Conservation (phyloP, 2,113 vertebrate genomes). For the Lampris megalopsis region DNA sequence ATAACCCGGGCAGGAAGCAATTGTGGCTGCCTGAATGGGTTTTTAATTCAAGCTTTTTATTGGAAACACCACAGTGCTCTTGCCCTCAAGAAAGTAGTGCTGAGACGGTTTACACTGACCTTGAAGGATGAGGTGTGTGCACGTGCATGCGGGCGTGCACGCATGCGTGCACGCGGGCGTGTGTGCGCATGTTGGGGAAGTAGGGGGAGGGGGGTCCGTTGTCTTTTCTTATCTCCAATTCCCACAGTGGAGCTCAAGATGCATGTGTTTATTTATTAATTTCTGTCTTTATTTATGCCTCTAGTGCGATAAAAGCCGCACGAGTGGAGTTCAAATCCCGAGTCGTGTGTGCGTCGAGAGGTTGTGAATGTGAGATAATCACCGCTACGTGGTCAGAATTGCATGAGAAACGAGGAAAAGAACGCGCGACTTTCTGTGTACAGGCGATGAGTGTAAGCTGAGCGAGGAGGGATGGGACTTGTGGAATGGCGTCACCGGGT, state of each 20-base stretch:
- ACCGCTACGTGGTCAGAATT: constrained; percentile 6
- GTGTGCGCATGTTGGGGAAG: background rate
- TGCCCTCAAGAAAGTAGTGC: constrained; percentile 49
- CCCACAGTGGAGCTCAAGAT: constrained; percentile 40
- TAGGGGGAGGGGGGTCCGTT: constrained; percentile 24
- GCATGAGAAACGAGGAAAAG: background rate
- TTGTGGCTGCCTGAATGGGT: constrained; percentile 56
- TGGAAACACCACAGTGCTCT: constrained; percentile 46
- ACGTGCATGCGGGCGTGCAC: no score
- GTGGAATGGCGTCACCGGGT: no score
- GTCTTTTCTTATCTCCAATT: constrained; percentile 24
- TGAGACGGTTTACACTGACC: constrained; percentile 57
- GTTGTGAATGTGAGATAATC: constrained; percentile 21
- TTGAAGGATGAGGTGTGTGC: constrained; percentile 15
- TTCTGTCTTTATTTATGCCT: constrained; percentile 5
- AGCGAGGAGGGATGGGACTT: no score
- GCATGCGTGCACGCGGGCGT: no score
- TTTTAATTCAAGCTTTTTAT: constrained; percentile 72
- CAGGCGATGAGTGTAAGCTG: no score
- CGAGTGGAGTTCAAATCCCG: constrained; percentile 23
- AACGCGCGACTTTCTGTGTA: no score
- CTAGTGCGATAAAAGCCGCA: constrained; percentile 16
- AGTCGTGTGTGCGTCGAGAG: constrained; percentile 2
- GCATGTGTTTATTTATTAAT: constrained; percentile 40
- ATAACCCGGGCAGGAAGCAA: constrained; percentile 63